These are phyloP conservation scores for Amphiduros pacificus DNA, from an alignment of 2,888 invertebrate genomes.

Conservation along the genomic window DNA sequence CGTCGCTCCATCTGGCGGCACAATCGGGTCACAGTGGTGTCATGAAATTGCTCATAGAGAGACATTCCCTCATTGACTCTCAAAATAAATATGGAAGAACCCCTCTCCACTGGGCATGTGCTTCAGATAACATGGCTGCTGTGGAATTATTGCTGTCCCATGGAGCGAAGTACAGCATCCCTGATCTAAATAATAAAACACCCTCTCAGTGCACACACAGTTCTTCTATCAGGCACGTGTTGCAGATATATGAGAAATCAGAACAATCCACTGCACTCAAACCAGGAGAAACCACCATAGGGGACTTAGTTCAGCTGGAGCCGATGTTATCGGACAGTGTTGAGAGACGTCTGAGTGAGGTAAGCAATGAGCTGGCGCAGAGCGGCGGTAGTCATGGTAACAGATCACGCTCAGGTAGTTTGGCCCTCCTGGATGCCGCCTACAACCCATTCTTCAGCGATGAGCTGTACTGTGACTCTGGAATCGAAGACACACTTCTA, in stretches of 20 bases:
- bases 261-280: no score
- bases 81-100: conserved; percentile 1
- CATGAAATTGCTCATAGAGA: conserved; percentile 13
- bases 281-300: neutral
- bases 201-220: neutral
- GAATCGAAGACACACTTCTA: neutral
- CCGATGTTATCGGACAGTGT: neutral
- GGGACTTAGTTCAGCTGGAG: neutral
- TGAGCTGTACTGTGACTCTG: neutral
- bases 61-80: neutral
- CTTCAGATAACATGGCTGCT: neutral
- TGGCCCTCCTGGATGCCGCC: neutral
- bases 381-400: neutral
- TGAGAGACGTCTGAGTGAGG: no score
- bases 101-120: neutral
- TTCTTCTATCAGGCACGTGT: neutral
- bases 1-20: conserved; percentile 29
- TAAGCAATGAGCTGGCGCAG: no score
- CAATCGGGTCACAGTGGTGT: conserved; percentile 9
- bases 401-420: neutral
- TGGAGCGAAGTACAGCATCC: neutral
- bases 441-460: neutral
- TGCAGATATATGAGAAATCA: neutral
- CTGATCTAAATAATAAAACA: neutral
- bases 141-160: neutral